phyloP scores from a whole-genome alignment of 2,888 invertebrate genomes.

The Drosophila melanosoma region DNA sequence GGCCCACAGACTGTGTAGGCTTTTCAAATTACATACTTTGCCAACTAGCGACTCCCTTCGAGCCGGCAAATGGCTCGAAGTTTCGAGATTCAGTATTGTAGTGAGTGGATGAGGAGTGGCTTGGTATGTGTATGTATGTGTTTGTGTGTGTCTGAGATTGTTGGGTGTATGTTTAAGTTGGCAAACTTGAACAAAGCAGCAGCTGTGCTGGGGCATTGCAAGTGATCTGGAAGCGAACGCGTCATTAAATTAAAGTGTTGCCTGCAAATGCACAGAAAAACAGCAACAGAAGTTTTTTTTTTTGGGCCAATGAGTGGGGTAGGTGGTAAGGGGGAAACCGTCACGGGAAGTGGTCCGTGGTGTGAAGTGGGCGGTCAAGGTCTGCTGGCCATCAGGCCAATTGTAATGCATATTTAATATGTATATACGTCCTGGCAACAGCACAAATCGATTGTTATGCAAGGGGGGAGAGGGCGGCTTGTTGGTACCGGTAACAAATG shows the following conservation, averaged over 20 bases:
- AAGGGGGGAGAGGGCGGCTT: constrained; percentile 31
- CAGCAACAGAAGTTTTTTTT: constrained; percentile 38
- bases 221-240: constrained; percentile 60
- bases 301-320: background rate
- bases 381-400: constrained; percentile 61
- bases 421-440: constrained; percentile 60
- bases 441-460: constrained; percentile 74
- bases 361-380: constrained; percentile 44
- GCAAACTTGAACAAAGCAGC: constrained; percentile 65
- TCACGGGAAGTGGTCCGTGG: background rate
- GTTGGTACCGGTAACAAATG: constrained; percentile 67
- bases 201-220: constrained; percentile 51
- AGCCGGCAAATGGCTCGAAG: constrained; percentile 27
- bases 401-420: constrained; percentile 79
- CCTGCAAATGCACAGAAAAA: constrained; percentile 41
- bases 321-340: background rate
- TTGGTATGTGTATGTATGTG: background rate
- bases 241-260: constrained; percentile 67
- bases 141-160: constrained; percentile 16
- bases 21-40: constrained; percentile 27
- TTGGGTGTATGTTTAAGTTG: constrained; percentile 38
- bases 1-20: constrained; percentile 12
- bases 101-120: background rate
- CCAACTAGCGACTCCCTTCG: constrained; percentile 13
- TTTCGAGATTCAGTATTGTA: constrained; percentile 29